Evolutionary conservation across 2,797 vertebrate species (phyloP).

Genomic region (Acipenser transmontanus): DNA sequence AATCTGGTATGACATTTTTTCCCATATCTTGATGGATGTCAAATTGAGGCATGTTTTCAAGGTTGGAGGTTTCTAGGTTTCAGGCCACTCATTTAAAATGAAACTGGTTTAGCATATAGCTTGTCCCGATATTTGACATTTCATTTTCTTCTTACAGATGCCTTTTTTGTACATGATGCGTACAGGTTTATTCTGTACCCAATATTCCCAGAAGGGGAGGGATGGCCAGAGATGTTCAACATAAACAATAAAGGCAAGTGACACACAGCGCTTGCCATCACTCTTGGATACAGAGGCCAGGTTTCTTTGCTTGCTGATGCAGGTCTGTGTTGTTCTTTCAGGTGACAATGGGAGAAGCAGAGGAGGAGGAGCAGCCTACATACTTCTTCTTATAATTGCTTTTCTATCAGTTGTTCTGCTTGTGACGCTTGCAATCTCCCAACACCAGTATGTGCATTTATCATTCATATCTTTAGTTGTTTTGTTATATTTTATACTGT

Average conservation of each 20-base stretch:
- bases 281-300: background rate
- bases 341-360: conserved; percentile 41
- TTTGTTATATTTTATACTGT: too few species aligned
- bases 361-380: conserved; percentile 56
- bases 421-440: conserved; percentile 70
- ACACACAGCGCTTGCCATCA: background rate
- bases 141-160: conserved; percentile 51
- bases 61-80: too few species aligned
- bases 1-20: too few species aligned
- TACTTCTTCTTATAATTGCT: conserved; percentile 71
- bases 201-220: conserved; percentile 77
- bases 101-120: background rate
- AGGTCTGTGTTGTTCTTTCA: conserved; percentile 44
- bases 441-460: conserved; percentile 72
- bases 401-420: conserved; percentile 73
- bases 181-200: conserved; percentile 77
- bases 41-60: too few species aligned
- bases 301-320: conserved; percentile 6
- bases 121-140: background rate
- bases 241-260: conserved; percentile 64
- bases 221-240: conserved; percentile 53
- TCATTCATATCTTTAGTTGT: background rate
- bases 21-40: too few species aligned
- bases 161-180: conserved; percentile 73
- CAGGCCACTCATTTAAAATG: too few species aligned